Conservation (phyloP, 1,140 invertebrate species). For the Telenomus remus region DNA sequence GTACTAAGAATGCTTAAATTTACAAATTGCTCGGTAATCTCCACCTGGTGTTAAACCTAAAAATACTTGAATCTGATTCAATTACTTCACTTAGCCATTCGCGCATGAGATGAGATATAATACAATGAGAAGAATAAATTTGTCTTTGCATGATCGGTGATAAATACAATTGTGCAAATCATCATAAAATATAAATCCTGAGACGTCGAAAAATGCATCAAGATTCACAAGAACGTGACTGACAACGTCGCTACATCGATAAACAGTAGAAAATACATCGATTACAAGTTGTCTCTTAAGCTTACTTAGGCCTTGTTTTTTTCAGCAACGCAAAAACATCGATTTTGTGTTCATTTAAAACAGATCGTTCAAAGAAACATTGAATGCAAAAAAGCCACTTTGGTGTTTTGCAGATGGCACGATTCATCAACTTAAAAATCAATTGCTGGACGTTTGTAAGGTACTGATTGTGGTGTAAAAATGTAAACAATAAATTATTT, state of each 20-base stretch:
- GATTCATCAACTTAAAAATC: too few relatives aligned
- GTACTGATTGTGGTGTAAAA: too few relatives aligned
- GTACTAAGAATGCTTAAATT: not conserved
- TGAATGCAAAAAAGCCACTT: too few relatives aligned
- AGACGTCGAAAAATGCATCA: slow-evolving; percentile 56
- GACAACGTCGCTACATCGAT: slow-evolving; percentile 42
- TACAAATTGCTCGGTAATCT: not conserved
- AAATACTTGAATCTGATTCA: slow-evolving; percentile 26
- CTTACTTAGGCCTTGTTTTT: slow-evolving; percentile 55
- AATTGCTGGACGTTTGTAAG: too few relatives aligned
- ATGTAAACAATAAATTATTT: too few relatives aligned
- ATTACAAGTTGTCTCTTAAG: slow-evolving; percentile 48
- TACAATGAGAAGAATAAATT: slow-evolving; percentile 18
- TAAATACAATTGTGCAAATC: slow-evolving; percentile 37
- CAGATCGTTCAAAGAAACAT: slow-evolving; percentile 12
- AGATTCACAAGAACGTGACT: slow-evolving; percentile 46
- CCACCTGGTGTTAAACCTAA: not conserved
- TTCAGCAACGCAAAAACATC: slow-evolving; percentile 27
- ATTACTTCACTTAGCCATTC: slow-evolving; percentile 39
- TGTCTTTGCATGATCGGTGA: not conserved
- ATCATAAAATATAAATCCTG: slow-evolving; percentile 56
- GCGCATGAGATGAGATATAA: slow-evolving; percentile 34
- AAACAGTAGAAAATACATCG: slow-evolving; percentile 51
- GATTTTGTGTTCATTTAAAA: slow-evolving; percentile 7
- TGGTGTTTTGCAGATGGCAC: too few relatives aligned